These are phyloP conservation scores for Lepus oiostolus DNA, from an alignment of 2,797 vertebrate genomes.

Conservation along the genomic window DNA sequence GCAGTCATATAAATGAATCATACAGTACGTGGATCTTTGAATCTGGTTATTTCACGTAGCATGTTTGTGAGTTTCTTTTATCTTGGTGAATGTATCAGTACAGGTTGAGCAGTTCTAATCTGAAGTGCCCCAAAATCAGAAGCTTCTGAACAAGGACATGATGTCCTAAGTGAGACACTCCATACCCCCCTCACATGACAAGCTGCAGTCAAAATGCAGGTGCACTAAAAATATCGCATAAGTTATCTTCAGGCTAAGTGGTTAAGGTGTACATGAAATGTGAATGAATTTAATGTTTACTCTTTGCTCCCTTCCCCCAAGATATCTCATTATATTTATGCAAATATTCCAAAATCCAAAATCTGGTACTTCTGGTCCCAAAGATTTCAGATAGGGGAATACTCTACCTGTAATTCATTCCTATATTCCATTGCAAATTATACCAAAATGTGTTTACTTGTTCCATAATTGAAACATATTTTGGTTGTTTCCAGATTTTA, in stretches of 20 bases:
- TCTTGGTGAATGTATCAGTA: background rate
- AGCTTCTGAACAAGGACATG: background rate
- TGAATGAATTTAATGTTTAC: background rate
- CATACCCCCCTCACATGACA: background rate
- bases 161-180: background rate
- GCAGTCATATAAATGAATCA: background rate
- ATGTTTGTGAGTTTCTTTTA: background rate
- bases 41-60: background rate
- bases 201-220: background rate
- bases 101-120: background rate
- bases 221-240: background rate
- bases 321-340: background rate
- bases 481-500: constrained; percentile 29
- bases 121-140: background rate
- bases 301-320: background rate
- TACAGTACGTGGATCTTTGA: background rate
- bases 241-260: background rate
- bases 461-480: background rate
- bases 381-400: background rate
- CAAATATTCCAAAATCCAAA: background rate
- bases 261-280: background rate
- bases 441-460: background rate
- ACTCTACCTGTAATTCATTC: background rate
- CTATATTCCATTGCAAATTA: background rate
- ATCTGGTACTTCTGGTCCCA: background rate